Percentiles rank a stretch among this genome's conserved stretches.
Conservation (phyloP, 2,113 vertebrate genomes). For the Chinchilla lanigera region DNA sequence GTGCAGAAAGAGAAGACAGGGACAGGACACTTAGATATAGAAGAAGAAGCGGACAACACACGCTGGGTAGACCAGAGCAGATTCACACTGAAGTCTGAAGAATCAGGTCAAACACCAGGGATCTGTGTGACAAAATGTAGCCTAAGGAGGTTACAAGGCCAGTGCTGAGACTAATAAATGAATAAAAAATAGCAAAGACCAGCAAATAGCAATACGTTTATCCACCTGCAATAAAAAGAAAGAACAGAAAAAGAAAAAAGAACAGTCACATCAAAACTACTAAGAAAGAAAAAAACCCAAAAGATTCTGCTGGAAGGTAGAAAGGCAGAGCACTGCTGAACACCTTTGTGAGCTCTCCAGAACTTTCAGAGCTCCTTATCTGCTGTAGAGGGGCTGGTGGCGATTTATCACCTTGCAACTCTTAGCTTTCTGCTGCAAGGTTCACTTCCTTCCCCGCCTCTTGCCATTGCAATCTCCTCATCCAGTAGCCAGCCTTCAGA, state of each 20-base stretch:
- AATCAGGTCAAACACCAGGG: not conserved
- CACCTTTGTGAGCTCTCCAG: not conserved
- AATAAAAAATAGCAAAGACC: slow-evolving; percentile 8
- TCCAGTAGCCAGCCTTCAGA: not conserved
- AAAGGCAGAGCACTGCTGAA: not conserved
- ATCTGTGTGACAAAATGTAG: not conserved
- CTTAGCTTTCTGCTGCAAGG: not conserved
- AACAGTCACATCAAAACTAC: slow-evolving; percentile 8
- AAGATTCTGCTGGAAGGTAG: not conserved
- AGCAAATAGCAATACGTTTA: not conserved
- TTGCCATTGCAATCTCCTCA: not conserved
- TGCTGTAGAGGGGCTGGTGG: not conserved
- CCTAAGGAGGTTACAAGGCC: not conserved
- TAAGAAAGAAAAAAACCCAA: not conserved
- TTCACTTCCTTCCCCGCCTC: not conserved
- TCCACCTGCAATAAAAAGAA: not conserved
- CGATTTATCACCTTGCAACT: not conserved
- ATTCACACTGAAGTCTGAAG: not conserved
- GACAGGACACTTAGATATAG: not conserved
- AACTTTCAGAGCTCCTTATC: not conserved
- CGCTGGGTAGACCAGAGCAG: not conserved
- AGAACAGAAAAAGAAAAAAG: not conserved
- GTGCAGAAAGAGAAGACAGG: not conserved
- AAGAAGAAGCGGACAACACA: not conserved
- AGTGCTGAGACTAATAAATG: not conserved